phyloP scores from a whole-genome alignment of 2,113 vertebrate species.

The Apaloderma vittatum region DNA sequence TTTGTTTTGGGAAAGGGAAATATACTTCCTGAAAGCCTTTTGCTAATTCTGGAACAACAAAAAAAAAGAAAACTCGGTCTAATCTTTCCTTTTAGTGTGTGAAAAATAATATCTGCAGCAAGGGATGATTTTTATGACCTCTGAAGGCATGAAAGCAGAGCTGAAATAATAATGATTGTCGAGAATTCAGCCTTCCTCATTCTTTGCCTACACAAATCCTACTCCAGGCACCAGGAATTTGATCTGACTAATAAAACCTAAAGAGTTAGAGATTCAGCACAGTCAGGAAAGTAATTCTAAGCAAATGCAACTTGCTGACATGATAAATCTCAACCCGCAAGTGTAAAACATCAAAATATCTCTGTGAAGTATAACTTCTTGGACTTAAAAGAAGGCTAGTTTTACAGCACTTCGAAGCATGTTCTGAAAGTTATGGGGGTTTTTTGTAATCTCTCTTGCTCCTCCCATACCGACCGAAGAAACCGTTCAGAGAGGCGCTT shows the following conservation, averaged over 20 bases:
- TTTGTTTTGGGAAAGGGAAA: constrained; percentile 59
- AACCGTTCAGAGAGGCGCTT: background rate
- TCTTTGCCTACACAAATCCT: background rate
- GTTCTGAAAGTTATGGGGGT: background rate
- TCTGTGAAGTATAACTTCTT: background rate
- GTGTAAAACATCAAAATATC: background rate
- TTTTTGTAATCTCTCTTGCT: background rate
- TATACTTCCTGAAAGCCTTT: constrained; percentile 54
- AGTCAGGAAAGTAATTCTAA: background rate
- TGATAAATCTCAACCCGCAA: background rate
- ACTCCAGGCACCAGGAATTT: constrained; percentile 19
- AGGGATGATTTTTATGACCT: constrained; percentile 39
- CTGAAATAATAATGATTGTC: constrained; percentile 48
- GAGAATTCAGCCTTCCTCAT: background rate
- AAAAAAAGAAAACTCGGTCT: background rate
- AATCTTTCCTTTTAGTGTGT: constrained; percentile 2
- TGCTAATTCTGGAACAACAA: background rate
- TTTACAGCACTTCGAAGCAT: background rate
- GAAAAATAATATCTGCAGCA: constrained; percentile 48
- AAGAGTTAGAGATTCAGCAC: background rate
- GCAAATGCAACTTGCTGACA: background rate
- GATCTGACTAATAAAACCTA: background rate
- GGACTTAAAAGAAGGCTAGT: background rate
- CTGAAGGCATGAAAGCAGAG: constrained; percentile 10
- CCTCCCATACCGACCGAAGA: background rate